Evolutionary conservation across 2,797 vertebrate genomes (phyloP), one percentile per base, ranked within the genome.

Genomic region (Sphenodon punctatus): DNA sequence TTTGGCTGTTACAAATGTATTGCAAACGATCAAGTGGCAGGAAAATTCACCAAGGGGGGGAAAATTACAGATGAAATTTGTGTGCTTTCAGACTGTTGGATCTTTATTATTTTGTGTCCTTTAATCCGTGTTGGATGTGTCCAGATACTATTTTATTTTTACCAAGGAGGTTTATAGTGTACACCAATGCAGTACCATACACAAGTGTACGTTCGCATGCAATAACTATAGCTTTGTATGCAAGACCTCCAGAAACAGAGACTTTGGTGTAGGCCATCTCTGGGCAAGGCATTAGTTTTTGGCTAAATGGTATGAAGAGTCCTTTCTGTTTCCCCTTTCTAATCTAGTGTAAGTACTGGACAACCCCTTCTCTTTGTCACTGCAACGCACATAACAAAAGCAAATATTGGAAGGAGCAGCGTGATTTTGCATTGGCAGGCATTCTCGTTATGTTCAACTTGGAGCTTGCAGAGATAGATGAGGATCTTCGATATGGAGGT

Each of bases 331-430:
- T 3, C 8, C 82, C 32, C 77, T 6, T 80, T 42, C 6, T 59
- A 10, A 14, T 67, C 16, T 55, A 97, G 97, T 98, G 97, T 86
- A 64, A 10, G 2, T 38, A 88, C 41, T 98, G 97, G 97, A 87
- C 49, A 3, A 4, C 51, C 8, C 64, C 92, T 2, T 91, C 93
- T 3, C 9, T 78, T n/a, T 97, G 97, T 71, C 97, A 98, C 94
- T 97, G 97, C 93, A 98, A 97, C 42, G 96, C 97, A 51, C 97
- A 98, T 94, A 97, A 97, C 87, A 96, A 92, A 76, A 98, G 97
- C 49, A 32, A 80, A 8, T 97, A 95, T 92, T 98, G 97, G 97
- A 97, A 94, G 68, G 74, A 78, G 0, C 86, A 92, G 43, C 87
- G 97, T 60, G 95, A 94, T 82, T 42, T 53, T 2, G 8, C 72